Percentiles rank a stretch among this genome's conserved stretches.
phyloP scores from a whole-genome alignment of 2,113 vertebrate genomes.

The Lichenostomus cassidix region DNA sequence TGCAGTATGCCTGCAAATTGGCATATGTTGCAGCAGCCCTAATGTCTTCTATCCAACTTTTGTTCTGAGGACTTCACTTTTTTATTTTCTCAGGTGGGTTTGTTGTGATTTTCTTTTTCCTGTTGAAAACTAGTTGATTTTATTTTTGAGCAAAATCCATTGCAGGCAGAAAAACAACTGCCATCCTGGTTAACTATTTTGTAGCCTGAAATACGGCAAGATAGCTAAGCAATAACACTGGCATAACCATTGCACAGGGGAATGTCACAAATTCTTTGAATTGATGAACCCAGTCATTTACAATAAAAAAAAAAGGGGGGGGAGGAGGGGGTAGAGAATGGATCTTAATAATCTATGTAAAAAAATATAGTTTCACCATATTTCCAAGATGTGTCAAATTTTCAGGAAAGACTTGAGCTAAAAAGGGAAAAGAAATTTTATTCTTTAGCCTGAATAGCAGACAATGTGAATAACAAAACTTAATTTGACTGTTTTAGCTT shows the following conservation, averaged over 20 bases:
- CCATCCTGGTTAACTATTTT: background rate
- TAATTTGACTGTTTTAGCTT: background rate
- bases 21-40: background rate
- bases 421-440: background rate
- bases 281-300: background rate
- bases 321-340: rapidly evolving
- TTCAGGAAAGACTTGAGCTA: background rate
- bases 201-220: background rate
- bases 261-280: background rate
- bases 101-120: background rate
- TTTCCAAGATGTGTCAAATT: background rate
- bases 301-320: background rate
- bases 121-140: background rate
- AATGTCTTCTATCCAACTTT: background rate
- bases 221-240: background rate
- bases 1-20: background rate
- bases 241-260: background rate
- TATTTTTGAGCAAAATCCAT: background rate
- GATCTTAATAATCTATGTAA: background rate
- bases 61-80: background rate
- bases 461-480: background rate
- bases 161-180: background rate
- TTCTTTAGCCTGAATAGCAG: background rate
- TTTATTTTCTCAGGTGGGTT: background rate
- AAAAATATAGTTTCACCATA: background rate